Base-by-base conservation (phyloP, 2,113 vertebrate genomes). In the Craseonycteris thonglongyai region DNA sequence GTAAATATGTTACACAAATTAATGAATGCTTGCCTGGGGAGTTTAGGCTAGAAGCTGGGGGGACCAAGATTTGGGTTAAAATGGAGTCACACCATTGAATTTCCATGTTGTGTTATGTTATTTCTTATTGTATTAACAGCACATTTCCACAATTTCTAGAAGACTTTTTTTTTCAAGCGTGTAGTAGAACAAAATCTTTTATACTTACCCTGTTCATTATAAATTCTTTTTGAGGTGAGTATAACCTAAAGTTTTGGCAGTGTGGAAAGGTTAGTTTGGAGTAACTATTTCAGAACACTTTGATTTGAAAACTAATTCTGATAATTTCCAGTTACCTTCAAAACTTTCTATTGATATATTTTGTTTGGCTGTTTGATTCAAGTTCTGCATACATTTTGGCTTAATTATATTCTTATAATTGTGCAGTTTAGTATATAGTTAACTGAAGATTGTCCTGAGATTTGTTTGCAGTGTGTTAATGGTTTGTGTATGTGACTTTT, bases 371-470 rank as follows among this genome's bases (percentile, higher is more conserved):
- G 14, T 89, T 95, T 91, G 35, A 54, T 88, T 91, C 18, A 75
- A 2, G 40, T 93, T 94, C 45, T 93, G 12, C 6, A n/a, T 92
- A 56, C 24, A 68, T 93, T 94, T 93, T 91, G 49, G 59, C 45
- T 86, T 90, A 92, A 40, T 84, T 84, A n/a, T 71, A 71, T 79
- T 96, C 47, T 79, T 92, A n/a, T 56, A 66, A 49, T 85, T 91
- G 12, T 58, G 12, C 3, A 68, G 26, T 78, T 22, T 95, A 79
- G 26, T 78, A 28, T 95, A 79, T 81, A 45, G 26, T 75, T 92
- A 86, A 69, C 38, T 86, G 68, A 80, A 69, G 83, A 47, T 96
- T 94, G 21, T 68, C 16, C 42, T 72, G 72, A 92, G 28, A 90
- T 92, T 92, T 96, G 38, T 30, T 88, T 92, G 28, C 68, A 72